phyloP scores from a whole-genome alignment of 53 echinoderm and acorn worm species.

The Crossaster papposus region DNA sequence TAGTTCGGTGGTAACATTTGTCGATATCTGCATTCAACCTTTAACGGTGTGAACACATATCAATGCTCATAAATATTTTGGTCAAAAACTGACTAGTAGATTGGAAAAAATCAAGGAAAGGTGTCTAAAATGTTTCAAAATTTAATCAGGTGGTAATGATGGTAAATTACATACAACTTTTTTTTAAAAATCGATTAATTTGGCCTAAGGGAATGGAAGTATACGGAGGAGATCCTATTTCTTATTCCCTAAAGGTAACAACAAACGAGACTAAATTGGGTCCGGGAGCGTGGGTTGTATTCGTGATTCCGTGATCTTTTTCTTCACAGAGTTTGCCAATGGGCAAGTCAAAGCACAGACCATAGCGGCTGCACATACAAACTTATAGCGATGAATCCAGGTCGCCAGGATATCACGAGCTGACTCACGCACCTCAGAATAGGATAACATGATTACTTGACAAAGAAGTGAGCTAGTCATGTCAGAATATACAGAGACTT shows the following conservation, averaged over 20 bases:
- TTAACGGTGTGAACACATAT: too few relatives aligned
- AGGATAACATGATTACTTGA: not conserved
- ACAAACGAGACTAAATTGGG: not conserved
- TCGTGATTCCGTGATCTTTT: not conserved
- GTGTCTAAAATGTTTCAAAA: too few relatives aligned
- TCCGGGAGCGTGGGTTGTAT: not conserved
- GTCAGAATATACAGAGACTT: too few relatives aligned
- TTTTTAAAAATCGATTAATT: not conserved
- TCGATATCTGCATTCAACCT: too few relatives aligned
- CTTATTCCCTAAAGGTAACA: not conserved
- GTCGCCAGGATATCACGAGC: not conserved
- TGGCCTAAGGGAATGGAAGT: not conserved
- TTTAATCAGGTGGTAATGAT: too few relatives aligned
- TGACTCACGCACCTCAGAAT: constrained; percentile 4
- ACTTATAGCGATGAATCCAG: not conserved
- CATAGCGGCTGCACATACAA: not conserved
- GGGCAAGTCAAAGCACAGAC: not conserved
- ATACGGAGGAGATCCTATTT: not conserved
- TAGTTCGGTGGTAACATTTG: too few relatives aligned
- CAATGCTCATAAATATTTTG: too few relatives aligned
- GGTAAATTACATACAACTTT: too few relatives aligned
- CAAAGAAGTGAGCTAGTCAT: not conserved
- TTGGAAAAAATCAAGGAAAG: too few relatives aligned
- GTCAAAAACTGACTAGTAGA: too few relatives aligned
- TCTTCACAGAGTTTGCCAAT: not conserved